Percentiles rank a stretch among this genome's conserved stretches.
These are phyloP conservation scores for Macropis europaea DNA, from an alignment of 2,888 invertebrate genomes.

Conservation along the genomic window DNA sequence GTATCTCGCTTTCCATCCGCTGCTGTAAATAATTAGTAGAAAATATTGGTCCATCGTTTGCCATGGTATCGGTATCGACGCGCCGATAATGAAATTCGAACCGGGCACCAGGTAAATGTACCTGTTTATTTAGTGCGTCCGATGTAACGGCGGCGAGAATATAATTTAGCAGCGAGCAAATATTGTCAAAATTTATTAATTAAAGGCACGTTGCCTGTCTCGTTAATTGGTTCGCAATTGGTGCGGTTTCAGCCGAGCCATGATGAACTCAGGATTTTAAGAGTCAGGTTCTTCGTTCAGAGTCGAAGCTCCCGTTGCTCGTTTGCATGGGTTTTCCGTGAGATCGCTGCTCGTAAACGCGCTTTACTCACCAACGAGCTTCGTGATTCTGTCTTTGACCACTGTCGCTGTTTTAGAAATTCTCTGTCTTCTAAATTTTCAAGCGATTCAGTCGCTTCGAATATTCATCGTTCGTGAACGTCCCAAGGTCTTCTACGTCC, in stretches of 20 bases:
- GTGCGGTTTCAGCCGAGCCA: no score
- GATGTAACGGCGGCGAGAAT: background rate
- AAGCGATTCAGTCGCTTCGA: no score
- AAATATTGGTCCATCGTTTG: background rate
- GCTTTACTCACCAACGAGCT: constrained; percentile 7
- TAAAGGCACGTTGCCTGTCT: no score
- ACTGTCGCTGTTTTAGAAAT: no score
- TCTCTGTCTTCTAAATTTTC: no score
- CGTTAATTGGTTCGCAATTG: no score
- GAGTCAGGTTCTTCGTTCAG: constrained; percentile 52
- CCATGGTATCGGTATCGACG: constrained; percentile 1
- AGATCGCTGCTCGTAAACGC: background rate
- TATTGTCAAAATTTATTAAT: constrained; percentile 14
- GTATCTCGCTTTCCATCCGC: background rate
- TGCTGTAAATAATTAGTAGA: constrained; percentile 20
- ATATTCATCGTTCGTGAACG: no score
- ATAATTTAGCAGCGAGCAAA: constrained; percentile 1
- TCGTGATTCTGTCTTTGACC: constrained; percentile 13
- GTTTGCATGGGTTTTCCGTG: no score
- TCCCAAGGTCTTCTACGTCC: no score
- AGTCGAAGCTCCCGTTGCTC: constrained; percentile 64
- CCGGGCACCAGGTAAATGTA: constrained; percentile 1
- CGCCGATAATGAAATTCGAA: constrained; percentile 23
- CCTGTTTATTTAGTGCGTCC: background rate
- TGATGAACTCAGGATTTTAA: no score